Base-by-base conservation (phyloP, 2,113 vertebrate genomes). In the Callipepla californica region DNA sequence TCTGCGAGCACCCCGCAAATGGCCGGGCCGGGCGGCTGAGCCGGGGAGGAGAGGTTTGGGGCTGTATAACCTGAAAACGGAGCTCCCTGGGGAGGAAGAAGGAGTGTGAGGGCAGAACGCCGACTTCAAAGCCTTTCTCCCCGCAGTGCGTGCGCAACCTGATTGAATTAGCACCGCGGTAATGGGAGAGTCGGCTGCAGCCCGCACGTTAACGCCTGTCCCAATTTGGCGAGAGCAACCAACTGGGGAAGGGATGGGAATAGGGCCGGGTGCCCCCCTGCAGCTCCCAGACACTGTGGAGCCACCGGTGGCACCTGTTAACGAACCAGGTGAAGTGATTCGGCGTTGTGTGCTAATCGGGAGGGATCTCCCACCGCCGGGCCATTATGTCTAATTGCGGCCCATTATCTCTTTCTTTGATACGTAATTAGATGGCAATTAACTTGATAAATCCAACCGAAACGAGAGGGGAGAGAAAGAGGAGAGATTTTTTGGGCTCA, bases 381-480 rank as follows among this genome's bases (percentile, higher is more conserved):
- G 92, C 94, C 87, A 97, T 97, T 97, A 97, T 72, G 50, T 69
- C 80, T 97, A 97, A 97, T 97, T 96, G 96, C 89, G 77, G 75
- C 48, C 92, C 95, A 97, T 97, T 97, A 97, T 97, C 97, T 93
- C 88, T 95, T 88, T 84, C 96, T 97, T 97, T 97, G 97, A 97
- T 96, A 96, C 68, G 76, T 96, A 97, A 97, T 97, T 97, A 97
- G 92, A 96, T 85, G 85, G 34, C 96, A 92, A 97, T 97, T 97
- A 97, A 96, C 94, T 92, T 55, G 91, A 88, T 95, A 89, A 95
- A 93, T 85, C 81, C 59, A 48, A 57, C 74, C 6, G 58, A 78
- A 65, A 19, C 1, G 6, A 47, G 17, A 11, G 23, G 26, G 7
- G 4, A 30, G 34, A 45, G 61, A 74, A 50, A 79, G 28, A 40